Evolutionary conservation across 2,888 invertebrate genomes (phyloP).

Genomic region (Sinotaia quadrata): DNA sequence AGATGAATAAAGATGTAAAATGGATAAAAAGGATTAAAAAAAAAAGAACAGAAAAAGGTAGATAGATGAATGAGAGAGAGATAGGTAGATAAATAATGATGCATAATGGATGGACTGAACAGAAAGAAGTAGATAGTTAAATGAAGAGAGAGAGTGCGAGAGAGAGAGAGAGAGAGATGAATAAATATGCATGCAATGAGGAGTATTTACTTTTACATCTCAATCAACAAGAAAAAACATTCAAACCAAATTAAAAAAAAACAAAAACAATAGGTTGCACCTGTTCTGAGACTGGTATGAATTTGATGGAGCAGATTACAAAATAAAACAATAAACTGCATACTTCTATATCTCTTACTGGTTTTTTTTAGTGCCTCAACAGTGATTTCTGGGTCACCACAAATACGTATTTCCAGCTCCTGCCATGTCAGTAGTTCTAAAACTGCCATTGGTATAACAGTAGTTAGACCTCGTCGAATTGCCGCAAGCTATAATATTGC

Average conservation of each 20-base stretch:
- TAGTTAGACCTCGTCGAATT: conserved; percentile 64
- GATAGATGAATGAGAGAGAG: too few relatives aligned
- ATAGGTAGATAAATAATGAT: too few relatives aligned
- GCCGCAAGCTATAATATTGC: conserved; percentile 56
- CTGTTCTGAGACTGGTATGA: not conserved
- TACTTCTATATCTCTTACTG: conserved; percentile 46
- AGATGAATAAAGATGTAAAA: too few relatives aligned
- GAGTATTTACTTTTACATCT: too few relatives aligned
- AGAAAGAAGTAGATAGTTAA: too few relatives aligned
- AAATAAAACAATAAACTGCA: not conserved
- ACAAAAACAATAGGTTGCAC: not conserved
- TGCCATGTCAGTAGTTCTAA: conserved; percentile 70
- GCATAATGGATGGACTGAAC: too few relatives aligned
- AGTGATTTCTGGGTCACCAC: conserved; percentile 70
- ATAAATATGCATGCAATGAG: too few relatives aligned
- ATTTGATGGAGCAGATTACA: too few relatives aligned
- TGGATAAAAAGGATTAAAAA: too few relatives aligned
- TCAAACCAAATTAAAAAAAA: not conserved
- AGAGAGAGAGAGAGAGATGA: too few relatives aligned
- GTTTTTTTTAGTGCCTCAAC: conserved; percentile 66
- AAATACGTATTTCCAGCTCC: conserved; percentile 68
- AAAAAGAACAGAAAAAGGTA: too few relatives aligned
- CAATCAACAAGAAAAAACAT: not conserved
- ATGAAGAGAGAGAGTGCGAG: too few relatives aligned
- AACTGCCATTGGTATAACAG: conserved; percentile 69